These are phyloP conservation scores for Sphaerophoria taeniata DNA, from an alignment of 2,888 invertebrate genomes.

Conservation along the genomic window DNA sequence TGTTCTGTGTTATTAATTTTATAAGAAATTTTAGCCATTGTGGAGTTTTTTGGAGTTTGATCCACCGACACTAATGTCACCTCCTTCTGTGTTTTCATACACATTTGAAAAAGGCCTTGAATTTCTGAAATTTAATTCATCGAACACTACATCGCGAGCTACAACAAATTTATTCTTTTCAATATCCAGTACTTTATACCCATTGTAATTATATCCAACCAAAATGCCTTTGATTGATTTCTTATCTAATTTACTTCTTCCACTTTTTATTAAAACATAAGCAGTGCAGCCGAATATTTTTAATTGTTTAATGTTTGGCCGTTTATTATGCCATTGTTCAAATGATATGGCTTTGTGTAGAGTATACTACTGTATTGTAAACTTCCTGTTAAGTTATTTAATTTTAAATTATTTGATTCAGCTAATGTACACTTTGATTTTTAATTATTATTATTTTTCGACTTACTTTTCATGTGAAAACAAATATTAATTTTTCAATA, in stretches of 20 bases:
- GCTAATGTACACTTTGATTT: too few relatives aligned
- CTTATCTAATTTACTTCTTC: conserved; percentile 5
- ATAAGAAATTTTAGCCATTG: not conserved
- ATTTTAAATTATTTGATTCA: too few relatives aligned
- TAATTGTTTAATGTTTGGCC: conserved; percentile 5
- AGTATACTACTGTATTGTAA: too few relatives aligned
- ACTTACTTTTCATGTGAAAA: too few relatives aligned
- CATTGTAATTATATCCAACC: conserved; percentile 59
- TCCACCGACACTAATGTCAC: conserved; percentile 78
- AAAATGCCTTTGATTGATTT: conserved; percentile 22
- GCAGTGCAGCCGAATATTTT: conserved; percentile 5
- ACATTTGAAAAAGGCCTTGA: conserved; percentile 70
- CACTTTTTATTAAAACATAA: conserved; percentile 40
- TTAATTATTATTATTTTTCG: too few relatives aligned
- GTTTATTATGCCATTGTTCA: not conserved
- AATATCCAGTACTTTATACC: conserved; percentile 78
- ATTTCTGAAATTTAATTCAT: conserved; percentile 76
- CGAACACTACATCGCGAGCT: conserved; percentile 79
- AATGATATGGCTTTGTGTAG: conserved; percentile 15
- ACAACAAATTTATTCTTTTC: conserved; percentile 76
- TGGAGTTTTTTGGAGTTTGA: conserved; percentile 56
- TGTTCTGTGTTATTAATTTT: too few relatives aligned
- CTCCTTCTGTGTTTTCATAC: conserved; percentile 13
- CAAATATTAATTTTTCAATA: too few relatives aligned
- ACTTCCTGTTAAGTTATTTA: too few relatives aligned